Percentiles rank a stretch among this genome's conserved stretches.
Evolutionary conservation across 23 tunicate species (phyloP).

Genomic region (Styela clava): DNA sequence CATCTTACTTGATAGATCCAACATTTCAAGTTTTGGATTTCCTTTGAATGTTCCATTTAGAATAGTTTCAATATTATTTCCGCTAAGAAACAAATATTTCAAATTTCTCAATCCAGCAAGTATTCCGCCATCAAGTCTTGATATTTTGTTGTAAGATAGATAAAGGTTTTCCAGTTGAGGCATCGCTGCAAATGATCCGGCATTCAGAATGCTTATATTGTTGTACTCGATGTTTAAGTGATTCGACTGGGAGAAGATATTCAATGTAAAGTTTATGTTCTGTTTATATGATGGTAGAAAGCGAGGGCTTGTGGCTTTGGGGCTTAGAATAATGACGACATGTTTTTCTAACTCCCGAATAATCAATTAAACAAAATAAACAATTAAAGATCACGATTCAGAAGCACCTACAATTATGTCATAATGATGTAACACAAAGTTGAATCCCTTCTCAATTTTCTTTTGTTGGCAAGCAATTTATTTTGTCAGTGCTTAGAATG

Average conservation of each 20-base stretch:
- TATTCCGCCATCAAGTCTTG: slow-evolving; percentile 37
- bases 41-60: slow-evolving; percentile 42
- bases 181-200: slow-evolving; percentile 42
- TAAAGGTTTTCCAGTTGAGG: slow-evolving; percentile 29
- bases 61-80: slow-evolving; percentile 24
- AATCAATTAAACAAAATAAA: too few relatives aligned
- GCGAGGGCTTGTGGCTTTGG: background rate
- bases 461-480: too few relatives aligned
- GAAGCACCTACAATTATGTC: too few relatives aligned
- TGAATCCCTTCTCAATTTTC: too few relatives aligned
- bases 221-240: slow-evolving; percentile 30
- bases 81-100: slow-evolving; percentile 16
- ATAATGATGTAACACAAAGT: too few relatives aligned
- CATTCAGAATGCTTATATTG: slow-evolving; percentile 26
- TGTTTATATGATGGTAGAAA: background rate
- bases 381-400: too few relatives aligned
- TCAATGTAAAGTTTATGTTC: background rate
- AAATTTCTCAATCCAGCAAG: slow-evolving; percentile 37
- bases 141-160: slow-evolving; percentile 34
- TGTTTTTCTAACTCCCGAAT: too few relatives aligned
- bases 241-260: slow-evolving; percentile 9
- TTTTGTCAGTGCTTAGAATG: too few relatives aligned
- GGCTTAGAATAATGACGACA: too few relatives aligned
- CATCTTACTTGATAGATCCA: slow-evolving; percentile 47
- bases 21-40: slow-evolving; percentile 18